Conservation (phyloP, 2,113 vertebrate genomes). For the Actinemys pallida region DNA sequence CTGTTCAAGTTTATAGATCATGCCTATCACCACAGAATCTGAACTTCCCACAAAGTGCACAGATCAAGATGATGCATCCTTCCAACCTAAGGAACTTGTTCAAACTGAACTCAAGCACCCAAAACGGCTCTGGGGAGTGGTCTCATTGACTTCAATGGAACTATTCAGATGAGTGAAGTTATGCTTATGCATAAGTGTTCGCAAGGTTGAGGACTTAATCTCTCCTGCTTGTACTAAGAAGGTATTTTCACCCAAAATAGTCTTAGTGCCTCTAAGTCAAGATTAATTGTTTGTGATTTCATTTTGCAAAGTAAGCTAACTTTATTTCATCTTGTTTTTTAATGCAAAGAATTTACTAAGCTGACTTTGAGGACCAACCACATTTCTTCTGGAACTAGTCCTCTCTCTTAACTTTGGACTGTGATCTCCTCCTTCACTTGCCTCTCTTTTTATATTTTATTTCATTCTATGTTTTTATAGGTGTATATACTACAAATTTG, state of each 20-base stretch:
- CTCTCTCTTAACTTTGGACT: not conserved
- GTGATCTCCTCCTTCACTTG: slow-evolving; percentile 38
- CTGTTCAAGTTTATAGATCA: not conserved
- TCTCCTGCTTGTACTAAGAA: not conserved
- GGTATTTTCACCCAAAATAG: not conserved
- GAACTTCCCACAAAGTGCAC: not conserved
- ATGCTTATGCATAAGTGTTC: not conserved
- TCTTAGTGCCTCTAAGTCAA: not conserved
- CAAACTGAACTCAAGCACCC: not conserved
- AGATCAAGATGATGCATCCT: slow-evolving; percentile 22
- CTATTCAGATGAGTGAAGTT: not conserved
- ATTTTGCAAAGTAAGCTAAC: not conserved
- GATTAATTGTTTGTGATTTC: not conserved
- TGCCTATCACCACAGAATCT: not conserved
- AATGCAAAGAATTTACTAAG: not conserved
- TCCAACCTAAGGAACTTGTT: not conserved
- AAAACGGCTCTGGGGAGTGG: not conserved
- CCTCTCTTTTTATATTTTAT: not conserved
- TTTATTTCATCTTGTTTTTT: not conserved
- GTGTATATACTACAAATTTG: slow-evolving; percentile 14
- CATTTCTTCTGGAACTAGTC: not conserved
- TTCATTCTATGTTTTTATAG: not conserved
- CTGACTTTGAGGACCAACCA: not conserved
- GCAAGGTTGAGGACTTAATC: not conserved
- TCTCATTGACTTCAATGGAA: not conserved